Evolutionary conservation across 1,140 invertebrate genomes (phyloP), one percentile per base, ranked within the genome.

Genomic region (Drosophila bifasciata): DNA sequence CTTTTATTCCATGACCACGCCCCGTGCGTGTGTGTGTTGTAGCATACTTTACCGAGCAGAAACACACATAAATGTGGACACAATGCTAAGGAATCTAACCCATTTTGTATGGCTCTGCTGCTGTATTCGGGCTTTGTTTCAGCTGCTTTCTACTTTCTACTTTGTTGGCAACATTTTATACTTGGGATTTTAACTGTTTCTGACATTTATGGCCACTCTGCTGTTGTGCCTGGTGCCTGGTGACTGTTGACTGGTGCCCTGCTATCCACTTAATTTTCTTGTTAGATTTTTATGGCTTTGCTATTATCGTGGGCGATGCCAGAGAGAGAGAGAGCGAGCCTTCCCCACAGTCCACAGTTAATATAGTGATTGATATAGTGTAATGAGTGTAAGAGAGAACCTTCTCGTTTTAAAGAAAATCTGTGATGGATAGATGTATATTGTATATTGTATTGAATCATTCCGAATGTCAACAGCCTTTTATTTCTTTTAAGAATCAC

Each of bases 231-330:
- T 32, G 28, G 28, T 36, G 32, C 56, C 52, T 68, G 43, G 43
- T 41, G 53, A n/a, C n/a, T n/a, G n/a, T n/a, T n/a, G 32, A 60
- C 52, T 68, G 43, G 43, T 41, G 53, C 40, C 55, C 40, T 59
- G 69, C 69, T 56, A 61, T 70, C 59, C 67, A 86, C 75, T 83
- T 75, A 78, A 81, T 81, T 88, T 88, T 76, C 70, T 69, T 76
- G 70, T 78, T 86, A 62, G 64, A 77, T 71, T 89, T 89, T 89
- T 89, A 89, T 89, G 72, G 49, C 84, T 79, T 49, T 76, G 60
- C 72, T 77, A 74, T 77, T 79, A 84, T 79, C 61, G 62, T 80
- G 39, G 62, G 48, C 19, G 44, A 11, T n/a, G 21, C 50, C 21
- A 40, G 45, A 56, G 39, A 74, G 59, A 60, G n/a, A n/a, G n/a